Percentiles rank a stretch among this genome's conserved stretches.
These are phyloP conservation scores for Macrophya annulata DNA, from an alignment of 2,888 invertebrate species.

Conservation along the genomic window DNA sequence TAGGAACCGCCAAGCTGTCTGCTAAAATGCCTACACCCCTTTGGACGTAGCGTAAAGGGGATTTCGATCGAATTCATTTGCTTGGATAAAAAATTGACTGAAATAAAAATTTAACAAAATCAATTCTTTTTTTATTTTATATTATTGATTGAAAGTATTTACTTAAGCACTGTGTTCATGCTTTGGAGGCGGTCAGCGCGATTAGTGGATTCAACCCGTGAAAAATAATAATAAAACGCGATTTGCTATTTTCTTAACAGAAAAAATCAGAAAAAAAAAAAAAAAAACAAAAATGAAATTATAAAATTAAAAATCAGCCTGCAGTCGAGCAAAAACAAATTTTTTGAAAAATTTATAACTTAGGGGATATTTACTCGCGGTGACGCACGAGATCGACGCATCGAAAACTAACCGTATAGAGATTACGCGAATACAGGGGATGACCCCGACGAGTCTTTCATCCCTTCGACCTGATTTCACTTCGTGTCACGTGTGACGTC, in stretches of 20 bases:
- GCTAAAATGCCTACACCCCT: background rate
- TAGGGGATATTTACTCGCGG: background rate
- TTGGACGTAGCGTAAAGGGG: background rate
- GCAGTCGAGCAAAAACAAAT: constrained; percentile 9
- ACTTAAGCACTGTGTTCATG: constrained; percentile 16
- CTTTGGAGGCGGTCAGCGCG: constrained; percentile 25
- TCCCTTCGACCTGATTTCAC: constrained; percentile 49
- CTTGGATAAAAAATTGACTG: background rate
- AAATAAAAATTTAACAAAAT: background rate
- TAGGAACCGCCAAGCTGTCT: constrained; percentile 27
- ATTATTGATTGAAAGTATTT: background rate
- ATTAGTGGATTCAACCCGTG: background rate
- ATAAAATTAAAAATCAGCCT: background rate
- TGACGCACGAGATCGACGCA: constrained; percentile 6
- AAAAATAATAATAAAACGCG: background rate
- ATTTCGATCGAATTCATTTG: constrained; percentile 4
- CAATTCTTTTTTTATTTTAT: background rate
- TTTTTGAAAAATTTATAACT: background rate
- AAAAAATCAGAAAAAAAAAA: background rate
- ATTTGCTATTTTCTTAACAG: background rate
- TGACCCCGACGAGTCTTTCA: constrained; percentile 49
- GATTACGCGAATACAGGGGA: constrained; percentile 42
- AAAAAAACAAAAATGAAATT: background rate
- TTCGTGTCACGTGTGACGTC: constrained; percentile 31
- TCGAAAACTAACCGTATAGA: background rate